These are phyloP conservation scores for Thryonomys swinderianus DNA, from an alignment of 2,113 vertebrate genomes.

Conservation along the genomic window DNA sequence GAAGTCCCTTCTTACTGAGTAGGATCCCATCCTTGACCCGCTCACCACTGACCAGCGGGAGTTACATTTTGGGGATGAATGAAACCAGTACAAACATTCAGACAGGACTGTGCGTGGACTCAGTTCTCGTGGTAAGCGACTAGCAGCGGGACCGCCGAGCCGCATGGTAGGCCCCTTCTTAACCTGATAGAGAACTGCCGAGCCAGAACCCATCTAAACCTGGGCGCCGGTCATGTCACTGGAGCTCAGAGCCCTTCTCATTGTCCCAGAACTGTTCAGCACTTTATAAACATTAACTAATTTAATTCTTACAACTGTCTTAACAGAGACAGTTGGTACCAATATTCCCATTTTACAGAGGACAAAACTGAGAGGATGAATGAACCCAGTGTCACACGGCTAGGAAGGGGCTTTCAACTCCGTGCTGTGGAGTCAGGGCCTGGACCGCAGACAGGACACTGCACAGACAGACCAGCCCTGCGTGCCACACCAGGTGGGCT, in stretches of 20 bases:
- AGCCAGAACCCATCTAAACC: not conserved
- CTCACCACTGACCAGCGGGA: not conserved
- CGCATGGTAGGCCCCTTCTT: not conserved
- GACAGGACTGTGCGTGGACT: not conserved
- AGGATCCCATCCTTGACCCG: not conserved
- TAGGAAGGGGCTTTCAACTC: not conserved
- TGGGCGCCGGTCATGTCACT: not conserved
- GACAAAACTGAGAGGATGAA: constrained; percentile 27
- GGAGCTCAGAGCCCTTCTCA: not conserved
- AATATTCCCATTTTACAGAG: not conserved
- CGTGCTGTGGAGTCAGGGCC: not conserved
- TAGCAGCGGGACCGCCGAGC: not conserved
- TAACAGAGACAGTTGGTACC: not conserved
- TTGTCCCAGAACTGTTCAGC: not conserved
- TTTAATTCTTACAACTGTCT: not conserved
- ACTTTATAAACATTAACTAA: not conserved
- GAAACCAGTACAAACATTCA: constrained; percentile 26
- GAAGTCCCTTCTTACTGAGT: constrained; percentile 29
- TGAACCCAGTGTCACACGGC: not conserved
- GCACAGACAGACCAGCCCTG: not conserved
- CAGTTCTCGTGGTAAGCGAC: not conserved
- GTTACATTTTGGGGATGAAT: constrained; percentile 6
- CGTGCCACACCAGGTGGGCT: not conserved
- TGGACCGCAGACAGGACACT: not conserved
- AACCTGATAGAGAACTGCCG: not conserved